Evolutionary conservation across 1,140 invertebrate genomes (phyloP), one percentile per base, ranked within the genome.

Genomic region (Temnothorax longispinosus): DNA sequence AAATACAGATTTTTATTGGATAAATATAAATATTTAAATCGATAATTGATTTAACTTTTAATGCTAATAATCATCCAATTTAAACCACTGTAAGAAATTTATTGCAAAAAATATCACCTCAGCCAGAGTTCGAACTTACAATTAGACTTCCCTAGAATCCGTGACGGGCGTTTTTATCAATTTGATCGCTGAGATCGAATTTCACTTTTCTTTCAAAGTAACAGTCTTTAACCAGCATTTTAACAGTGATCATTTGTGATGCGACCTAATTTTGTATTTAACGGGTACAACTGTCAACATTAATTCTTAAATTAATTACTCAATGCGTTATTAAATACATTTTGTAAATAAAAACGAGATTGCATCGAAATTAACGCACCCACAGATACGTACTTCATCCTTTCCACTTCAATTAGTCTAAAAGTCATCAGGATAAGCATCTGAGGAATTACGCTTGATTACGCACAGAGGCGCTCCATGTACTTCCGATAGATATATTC

Each of bases 391-490:
- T 21, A 5, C 13, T 41, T 6, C 11, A 35, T 60, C 7, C 3
- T 47, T 74, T 74, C 32, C 27, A 11, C 10, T 27, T 58, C 41
- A 47, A 82, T 74, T 74, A 82, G 4, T 27, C 6, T 82, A 74
- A 82, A 74, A 82, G 78, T 72, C 18, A 27, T 7, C 8, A 2
- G 38, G 50, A 62, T 75, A 75, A 75, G 13, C 11, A 75, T 74
- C 41, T 35, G 41, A 75, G 47, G 3, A 84, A 84, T 75, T 84
- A 62, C 13, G 52, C 3, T 67, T 35, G 80, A 81, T 60, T 41
- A 15, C 77, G 77, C 5, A 38, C 27, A 27, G 7, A 82, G 32
- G 47, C 44, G 27, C 21, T 41, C 13, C 44, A 52, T 85, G 21
- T 72, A 44, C 27, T 67, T 44, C n/a, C 38, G 38, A 67, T 44